A percentile compares a stretch with the other conserved stretches of the same genome.
Conservation (phyloP, 1,140 invertebrate species). For the Hydropsyche tenuis region DNA sequence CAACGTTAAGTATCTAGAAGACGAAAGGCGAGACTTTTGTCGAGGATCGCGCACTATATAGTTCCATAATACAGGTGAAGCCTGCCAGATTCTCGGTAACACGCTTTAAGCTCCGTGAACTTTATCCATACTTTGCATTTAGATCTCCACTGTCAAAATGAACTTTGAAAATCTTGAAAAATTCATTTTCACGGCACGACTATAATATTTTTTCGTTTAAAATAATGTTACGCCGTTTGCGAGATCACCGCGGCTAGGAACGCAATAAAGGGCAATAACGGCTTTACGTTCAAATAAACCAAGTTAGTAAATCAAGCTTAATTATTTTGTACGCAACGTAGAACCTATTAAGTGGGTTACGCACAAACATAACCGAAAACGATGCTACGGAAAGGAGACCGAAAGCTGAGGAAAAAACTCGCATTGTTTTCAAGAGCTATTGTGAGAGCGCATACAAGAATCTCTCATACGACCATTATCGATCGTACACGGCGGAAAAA, state of each 20-base stretch:
- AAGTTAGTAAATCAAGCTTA: conserved; percentile 16
- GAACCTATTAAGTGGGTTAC: conserved; percentile 3
- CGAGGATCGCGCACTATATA: background rate
- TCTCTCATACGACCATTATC: too few species aligned
- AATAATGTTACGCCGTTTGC: too few species aligned
- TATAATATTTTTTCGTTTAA: too few species aligned
- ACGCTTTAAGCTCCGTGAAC: background rate
- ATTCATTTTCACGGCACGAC: too few species aligned
- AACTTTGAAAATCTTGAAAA: too few species aligned
- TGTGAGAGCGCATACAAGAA: background rate
- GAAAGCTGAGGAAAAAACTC: background rate
- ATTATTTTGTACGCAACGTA: conserved; percentile 20
- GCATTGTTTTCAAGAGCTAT: background rate
- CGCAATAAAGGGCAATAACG: conserved; percentile 16
- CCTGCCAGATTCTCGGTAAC: background rate
- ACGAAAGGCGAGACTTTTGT: too few species aligned
- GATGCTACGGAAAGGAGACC: background rate
- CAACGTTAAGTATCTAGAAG: background rate
- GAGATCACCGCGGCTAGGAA: background rate
- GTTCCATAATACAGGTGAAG: background rate
- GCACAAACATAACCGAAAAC: background rate
- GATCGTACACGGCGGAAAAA: too few species aligned
- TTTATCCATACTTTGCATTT: background rate
- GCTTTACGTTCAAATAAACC: conserved; percentile 17
- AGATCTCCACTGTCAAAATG: too few species aligned